Percentiles rank a stretch among this genome's conserved stretches.
phyloP scores from a whole-genome alignment of 2,797 vertebrate genomes.

The Acomys russatus region DNA sequence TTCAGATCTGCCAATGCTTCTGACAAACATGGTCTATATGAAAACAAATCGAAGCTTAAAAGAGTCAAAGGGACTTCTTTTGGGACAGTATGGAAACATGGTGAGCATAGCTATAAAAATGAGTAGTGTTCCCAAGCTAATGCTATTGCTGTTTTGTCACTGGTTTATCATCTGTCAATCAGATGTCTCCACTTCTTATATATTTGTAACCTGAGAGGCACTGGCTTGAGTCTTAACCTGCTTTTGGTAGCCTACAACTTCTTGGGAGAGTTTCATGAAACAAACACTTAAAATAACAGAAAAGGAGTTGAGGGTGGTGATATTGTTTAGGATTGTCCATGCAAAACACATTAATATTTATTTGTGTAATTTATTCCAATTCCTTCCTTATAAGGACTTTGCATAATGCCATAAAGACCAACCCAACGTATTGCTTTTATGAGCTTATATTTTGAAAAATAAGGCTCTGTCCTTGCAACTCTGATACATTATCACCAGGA shows the following conservation, averaged over 20 bases:
- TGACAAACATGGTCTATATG: background rate
- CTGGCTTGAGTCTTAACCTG: background rate
- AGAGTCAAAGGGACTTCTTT: constrained; percentile 77
- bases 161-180: constrained; percentile 52
- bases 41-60: constrained; percentile 43
- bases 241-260: background rate
- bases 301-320: background rate
- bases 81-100: constrained; percentile 1
- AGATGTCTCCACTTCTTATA: background rate
- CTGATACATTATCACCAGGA: constrained; percentile 53
- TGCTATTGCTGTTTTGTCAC: constrained; percentile 1
- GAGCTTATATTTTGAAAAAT: background rate
- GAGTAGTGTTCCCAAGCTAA: background rate
- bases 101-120: background rate
- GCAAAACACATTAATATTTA: background rate
- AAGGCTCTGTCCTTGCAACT: constrained; percentile 76
- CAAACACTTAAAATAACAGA: constrained; percentile 27
- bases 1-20: constrained; percentile 72
- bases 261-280: background rate
- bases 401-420: background rate
- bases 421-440: background rate
- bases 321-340: background rate
- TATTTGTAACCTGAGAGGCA: background rate
- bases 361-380: constrained; percentile 10
- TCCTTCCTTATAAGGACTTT: background rate